Evolutionary conservation across 2,888 invertebrate species (phyloP).

Genomic region (Lathronympha strigana): DNA sequence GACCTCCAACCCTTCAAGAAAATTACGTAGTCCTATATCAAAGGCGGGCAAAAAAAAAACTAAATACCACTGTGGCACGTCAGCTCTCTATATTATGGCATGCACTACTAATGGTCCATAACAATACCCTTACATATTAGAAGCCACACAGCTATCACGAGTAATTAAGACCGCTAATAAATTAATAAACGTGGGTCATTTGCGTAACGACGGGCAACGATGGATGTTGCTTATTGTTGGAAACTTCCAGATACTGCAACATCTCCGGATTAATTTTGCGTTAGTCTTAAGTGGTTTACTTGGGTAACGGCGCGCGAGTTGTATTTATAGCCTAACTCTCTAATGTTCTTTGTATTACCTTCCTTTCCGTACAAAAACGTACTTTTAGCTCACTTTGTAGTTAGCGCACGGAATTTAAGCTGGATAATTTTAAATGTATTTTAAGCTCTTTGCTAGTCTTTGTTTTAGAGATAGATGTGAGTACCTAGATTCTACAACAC

Average conservation of each 20-base stretch:
- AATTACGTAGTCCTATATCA: too few species aligned
- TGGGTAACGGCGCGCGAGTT: slow-evolving; percentile 62
- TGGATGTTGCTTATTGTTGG: slow-evolving; percentile 38
- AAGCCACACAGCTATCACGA: neutral
- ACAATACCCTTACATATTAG: neutral
- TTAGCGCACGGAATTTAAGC: slow-evolving; percentile 25
- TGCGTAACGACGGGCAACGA: slow-evolving; percentile 34
- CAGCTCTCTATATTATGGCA: too few species aligned
- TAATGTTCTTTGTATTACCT: slow-evolving; percentile 71
- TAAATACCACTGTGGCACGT: too few species aligned
- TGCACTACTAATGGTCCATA: too few species aligned
- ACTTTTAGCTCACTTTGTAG: slow-evolving; percentile 30
- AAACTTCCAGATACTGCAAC: slow-evolving; percentile 49
- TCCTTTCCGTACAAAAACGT: slow-evolving; percentile 30
- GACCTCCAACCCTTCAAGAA: too few species aligned
- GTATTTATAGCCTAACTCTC: slow-evolving; percentile 65
- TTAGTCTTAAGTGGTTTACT: slow-evolving; percentile 68
- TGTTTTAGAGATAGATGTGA: neutral
- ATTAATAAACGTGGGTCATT: slow-evolving; percentile 33
- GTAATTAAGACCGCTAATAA: slow-evolving; percentile 18
- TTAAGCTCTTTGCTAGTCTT: neutral
- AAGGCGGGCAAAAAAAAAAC: too few species aligned
- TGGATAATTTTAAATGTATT: slow-evolving; percentile 21
- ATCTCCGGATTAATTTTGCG: slow-evolving; percentile 70
- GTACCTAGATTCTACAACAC: neutral